Base-by-base conservation (phyloP, 2,113 vertebrate genomes). In the Sterrhoptilus dennistouni region DNA sequence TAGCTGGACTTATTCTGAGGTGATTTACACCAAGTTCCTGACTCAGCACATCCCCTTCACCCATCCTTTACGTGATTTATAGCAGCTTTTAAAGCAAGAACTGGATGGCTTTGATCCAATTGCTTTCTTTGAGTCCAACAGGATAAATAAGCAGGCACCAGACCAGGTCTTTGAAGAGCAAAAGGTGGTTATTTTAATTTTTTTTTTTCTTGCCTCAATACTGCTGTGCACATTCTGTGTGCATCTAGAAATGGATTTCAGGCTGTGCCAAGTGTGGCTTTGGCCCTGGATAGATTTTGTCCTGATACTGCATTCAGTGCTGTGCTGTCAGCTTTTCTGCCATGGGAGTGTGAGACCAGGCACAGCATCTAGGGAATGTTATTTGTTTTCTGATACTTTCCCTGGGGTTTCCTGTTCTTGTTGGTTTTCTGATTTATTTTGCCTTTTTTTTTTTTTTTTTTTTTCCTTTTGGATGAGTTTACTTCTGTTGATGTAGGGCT, bases 121-220 rank as follows among this genome's bases (percentile, higher is more conserved):
- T 56, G 79, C 81, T 83, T 94, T 60, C 63, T 88, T 71, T 96
- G 87, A 95, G 86, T 86, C 71, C 90, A 83, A 15, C 2, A 6
- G 79, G 88, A 92, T 81, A 96, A 93, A 94, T 87, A 93, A 86
- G 83, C 56, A 85, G 88, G 56, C 71, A 91, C 14, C 60, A 83
- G 76, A 92, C 56, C 71, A 76, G 29, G 9, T 72, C 65, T 84
- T 75, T 33, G 10, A 92, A 87, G 31, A 95, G 50, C 54, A 80
- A 94, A 83, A 59, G 42, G 35, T 10, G 9, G 50, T 52, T 84
- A 25, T 64, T 82, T 45, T 24, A 52, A 74, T 65, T 87, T 38
- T 70, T 33, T 28, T 36, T 29, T 44, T 74, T 40, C 77, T 65
- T 59, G 17, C 61, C 45, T 87, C 5, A 50, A 6, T 87, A 60